Conservation (phyloP, 2,888 invertebrate genomes). For the Calliphora vomitoria region DNA sequence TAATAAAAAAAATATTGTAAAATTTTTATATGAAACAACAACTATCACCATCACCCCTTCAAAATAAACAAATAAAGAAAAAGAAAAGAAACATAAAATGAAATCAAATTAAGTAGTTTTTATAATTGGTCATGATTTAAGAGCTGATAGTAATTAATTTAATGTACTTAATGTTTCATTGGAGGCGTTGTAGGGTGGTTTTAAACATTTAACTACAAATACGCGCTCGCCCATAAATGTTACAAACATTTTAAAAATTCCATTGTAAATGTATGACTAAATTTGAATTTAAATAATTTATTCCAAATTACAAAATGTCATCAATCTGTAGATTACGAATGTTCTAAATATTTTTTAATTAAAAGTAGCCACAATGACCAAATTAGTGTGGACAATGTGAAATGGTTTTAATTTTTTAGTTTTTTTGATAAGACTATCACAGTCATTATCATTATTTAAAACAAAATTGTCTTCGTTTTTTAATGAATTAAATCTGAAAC, state of each 20-base stretch:
- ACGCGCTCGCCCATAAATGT: background rate
- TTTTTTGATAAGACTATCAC: conserved; percentile 26
- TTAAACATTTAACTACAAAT: background rate
- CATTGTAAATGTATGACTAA: conserved; percentile 35
- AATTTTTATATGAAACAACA: conserved; percentile 23
- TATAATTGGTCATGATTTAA: conserved; percentile 75
- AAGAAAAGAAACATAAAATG: background rate
- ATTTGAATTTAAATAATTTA: conserved; percentile 12
- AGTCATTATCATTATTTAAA: background rate
- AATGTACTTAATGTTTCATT: conserved; percentile 31
- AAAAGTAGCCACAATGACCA: background rate
- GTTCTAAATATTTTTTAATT: background rate
- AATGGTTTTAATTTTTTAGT: background rate
- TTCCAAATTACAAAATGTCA: conserved; percentile 10
- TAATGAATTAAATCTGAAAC: background rate
- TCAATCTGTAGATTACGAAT: background rate
- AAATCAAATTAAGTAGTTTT: conserved; percentile 63
- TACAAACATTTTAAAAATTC: conserved; percentile 7
- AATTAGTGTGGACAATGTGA: background rate
- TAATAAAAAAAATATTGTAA: background rate
- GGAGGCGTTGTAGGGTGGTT: conserved; percentile 13
- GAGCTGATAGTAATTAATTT: conserved; percentile 73
- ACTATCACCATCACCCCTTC: conserved; percentile 42
- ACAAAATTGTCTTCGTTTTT: too few relatives aligned
- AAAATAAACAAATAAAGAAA: background rate